Evolutionary conservation across 2,888 invertebrate species (phyloP).

Genomic region (Tryphoninae sp.): DNA sequence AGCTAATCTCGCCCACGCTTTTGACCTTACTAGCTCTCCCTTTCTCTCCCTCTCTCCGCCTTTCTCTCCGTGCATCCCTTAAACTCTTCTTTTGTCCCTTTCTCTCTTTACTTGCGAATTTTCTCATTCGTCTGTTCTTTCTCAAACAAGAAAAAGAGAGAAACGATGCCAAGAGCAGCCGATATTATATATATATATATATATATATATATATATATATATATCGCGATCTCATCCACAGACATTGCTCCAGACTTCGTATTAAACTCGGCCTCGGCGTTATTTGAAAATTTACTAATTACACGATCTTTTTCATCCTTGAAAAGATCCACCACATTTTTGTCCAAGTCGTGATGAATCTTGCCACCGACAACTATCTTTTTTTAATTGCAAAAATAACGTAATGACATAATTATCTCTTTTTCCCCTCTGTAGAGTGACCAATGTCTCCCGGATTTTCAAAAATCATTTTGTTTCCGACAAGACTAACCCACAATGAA

Average conservation of each 20-base stretch:
- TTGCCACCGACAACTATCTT: not conserved
- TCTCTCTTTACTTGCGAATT: slow-evolving; percentile 22
- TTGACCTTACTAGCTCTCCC: not conserved
- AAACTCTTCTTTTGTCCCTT: slow-evolving; percentile 24
- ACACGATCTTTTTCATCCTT: slow-evolving; percentile 21
- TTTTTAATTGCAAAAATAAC: too few relatives aligned
- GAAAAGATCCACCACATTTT: slow-evolving; percentile 39
- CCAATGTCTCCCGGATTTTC: too few relatives aligned
- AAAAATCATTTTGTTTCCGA: too few relatives aligned
- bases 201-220: not conserved
- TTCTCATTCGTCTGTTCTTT: slow-evolving; percentile 32
- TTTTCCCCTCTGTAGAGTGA: too few relatives aligned
- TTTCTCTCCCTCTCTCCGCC: slow-evolving; percentile 22
- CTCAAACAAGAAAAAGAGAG: not conserved
- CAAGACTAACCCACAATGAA: too few relatives aligned
- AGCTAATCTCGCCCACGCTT: slow-evolving; percentile 53
- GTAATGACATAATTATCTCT: too few relatives aligned
- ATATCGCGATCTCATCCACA: slow-evolving; percentile 1
- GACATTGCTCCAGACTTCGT: slow-evolving; percentile 11
- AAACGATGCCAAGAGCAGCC: not conserved
- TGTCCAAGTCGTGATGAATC: slow-evolving; percentile 36
- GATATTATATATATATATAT: not conserved
- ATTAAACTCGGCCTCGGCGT: slow-evolving; percentile 22
- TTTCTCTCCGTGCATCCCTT: not conserved
- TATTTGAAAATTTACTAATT: slow-evolving; percentile 46